A percentile compares a stretch with the other conserved stretches of the same genome.
phyloP scores from a whole-genome alignment of 2,797 vertebrate species.

The Thripadectes ignobilis region DNA sequence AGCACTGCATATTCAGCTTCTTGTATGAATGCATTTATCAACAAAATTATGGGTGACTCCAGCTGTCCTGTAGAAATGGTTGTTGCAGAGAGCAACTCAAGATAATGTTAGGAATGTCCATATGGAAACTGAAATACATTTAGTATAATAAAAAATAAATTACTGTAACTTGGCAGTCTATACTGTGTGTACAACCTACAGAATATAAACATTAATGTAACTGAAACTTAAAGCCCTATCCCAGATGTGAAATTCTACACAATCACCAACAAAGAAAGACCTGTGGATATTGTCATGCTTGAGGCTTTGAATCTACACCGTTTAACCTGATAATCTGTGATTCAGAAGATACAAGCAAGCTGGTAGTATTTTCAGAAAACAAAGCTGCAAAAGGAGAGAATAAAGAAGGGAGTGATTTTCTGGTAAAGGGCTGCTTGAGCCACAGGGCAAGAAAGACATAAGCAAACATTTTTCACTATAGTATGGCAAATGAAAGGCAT shows the following conservation, averaged over 20 bases:
- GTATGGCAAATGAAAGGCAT: neutral
- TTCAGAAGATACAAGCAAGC: neutral
- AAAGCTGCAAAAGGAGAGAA: neutral
- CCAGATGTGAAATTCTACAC: neutral
- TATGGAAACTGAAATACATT: neutral
- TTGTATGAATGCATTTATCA: neutral
- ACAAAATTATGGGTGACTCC: neutral
- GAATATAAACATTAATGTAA: neutral
- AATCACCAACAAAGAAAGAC: neutral
- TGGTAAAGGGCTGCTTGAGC: neutral
- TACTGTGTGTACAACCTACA: neutral
- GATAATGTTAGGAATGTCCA: neutral
- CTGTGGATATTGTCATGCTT: neutral
- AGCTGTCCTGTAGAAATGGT: neutral
- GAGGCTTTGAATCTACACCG: neutral
- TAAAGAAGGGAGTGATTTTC: neutral
- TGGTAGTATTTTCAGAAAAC: neutral
- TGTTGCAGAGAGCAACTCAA: neutral
- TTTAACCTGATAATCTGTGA: neutral
- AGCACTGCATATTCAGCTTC: neutral
- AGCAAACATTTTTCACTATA: neutral
- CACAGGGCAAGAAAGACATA: neutral
- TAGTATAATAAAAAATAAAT: neutral
- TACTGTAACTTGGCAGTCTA: neutral
- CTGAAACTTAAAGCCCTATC: neutral